Conservation (phyloP, 2,888 invertebrate genomes). For the Allolobophora icterica region DNA sequence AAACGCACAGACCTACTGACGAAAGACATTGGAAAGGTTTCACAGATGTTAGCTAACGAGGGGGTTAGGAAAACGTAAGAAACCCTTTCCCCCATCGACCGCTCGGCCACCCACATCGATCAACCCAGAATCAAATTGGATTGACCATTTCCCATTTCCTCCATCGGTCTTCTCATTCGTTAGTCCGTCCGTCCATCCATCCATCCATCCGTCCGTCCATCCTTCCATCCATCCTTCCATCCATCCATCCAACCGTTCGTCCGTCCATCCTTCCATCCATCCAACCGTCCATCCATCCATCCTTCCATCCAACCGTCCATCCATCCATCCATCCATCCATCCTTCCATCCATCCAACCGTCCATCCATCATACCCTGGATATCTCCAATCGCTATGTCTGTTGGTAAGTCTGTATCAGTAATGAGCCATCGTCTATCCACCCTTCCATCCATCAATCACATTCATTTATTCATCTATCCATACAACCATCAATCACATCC, state of each 20-base stretch:
- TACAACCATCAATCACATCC: no score
- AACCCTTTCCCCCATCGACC: neutral
- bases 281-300: neutral
- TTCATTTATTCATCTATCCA: no score
- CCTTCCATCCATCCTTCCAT: neutral
- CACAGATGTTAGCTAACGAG: neutral
- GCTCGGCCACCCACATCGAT: neutral
- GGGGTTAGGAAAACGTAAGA: neutral
- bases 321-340: neutral
- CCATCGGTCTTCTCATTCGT: no score
- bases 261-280: neutral
- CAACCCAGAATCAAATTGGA: neutral
- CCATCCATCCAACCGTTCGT: neutral
- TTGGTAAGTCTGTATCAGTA: no score
- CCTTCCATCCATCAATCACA: no score
- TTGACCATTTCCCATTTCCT: no score
- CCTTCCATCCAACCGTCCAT: neutral
- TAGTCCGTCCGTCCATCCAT: no score
- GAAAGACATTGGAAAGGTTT: neutral
- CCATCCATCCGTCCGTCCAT: neutral
- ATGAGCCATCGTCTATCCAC: no score
- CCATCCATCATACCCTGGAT: neutral
- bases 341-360: neutral
- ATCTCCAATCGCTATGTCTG: no score
- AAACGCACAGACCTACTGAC: neutral